Evolutionary conservation across 2,888 invertebrate genomes (phyloP).

Genomic region (Drosophila borealis): DNA sequence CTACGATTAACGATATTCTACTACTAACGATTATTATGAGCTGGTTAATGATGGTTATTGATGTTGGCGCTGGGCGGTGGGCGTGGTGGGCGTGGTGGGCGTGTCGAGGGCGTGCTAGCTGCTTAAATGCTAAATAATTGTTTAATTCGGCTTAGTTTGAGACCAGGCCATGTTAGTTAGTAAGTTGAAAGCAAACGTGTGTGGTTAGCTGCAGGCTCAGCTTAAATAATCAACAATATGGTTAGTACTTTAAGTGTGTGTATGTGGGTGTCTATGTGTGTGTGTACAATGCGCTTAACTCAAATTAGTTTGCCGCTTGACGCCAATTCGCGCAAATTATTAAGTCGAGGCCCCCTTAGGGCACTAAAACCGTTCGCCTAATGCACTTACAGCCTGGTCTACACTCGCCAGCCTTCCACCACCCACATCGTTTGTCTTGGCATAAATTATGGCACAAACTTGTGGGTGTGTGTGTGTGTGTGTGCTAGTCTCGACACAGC

Average conservation of each 20-base stretch:
- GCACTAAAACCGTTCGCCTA: conserved; percentile 64
- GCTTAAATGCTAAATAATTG: conserved; percentile 51
- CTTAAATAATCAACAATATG: conserved; percentile 19
- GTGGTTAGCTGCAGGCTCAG: conserved; percentile 15
- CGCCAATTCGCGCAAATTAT: conserved; percentile 77
- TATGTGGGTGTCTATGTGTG: conserved; percentile 25
- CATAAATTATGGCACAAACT: conserved; percentile 66
- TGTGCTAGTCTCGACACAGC: conserved; percentile 44
- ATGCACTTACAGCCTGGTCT: conserved; percentile 59
- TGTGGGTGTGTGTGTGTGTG: conserved; percentile 6
- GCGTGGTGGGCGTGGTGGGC: conserved; percentile 20
- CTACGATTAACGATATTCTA: conserved; percentile 16
- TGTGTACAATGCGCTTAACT: conserved; percentile 68
- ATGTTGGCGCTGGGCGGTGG: conserved; percentile 66
- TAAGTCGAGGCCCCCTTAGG: conserved; percentile 61
- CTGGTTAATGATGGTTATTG: conserved; percentile 68
- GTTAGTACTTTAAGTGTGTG: conserved; percentile 8
- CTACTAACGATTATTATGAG: conserved; percentile 34
- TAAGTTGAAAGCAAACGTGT: conserved; percentile 11
- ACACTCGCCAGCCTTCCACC: conserved; percentile 1
- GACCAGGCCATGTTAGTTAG: conserved; percentile 23
- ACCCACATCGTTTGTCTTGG: conserved; percentile 61
- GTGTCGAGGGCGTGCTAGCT: conserved; percentile 18
- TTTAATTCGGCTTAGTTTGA: conserved; percentile 42
- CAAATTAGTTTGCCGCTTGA: conserved; percentile 74